Conservation (phyloP, 2,797 vertebrate species). For the Glyptemys insculpta region DNA sequence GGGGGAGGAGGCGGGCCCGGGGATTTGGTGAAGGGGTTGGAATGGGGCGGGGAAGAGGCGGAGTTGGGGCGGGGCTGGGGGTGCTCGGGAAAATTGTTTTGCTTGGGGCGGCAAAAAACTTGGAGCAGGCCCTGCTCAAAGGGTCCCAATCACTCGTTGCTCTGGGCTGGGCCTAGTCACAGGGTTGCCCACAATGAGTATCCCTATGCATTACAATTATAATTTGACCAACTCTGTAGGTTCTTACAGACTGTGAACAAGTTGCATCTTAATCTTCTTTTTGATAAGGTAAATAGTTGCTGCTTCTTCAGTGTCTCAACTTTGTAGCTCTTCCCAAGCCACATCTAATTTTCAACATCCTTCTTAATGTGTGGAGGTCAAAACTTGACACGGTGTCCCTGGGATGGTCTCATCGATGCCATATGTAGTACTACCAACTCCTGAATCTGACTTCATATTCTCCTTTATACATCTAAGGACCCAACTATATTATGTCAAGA, state of each 20-base stretch:
- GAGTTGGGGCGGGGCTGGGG: too few relatives aligned
- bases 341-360: not conserved
- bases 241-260: not conserved
- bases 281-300: not conserved
- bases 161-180: not conserved
- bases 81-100: too few relatives aligned
- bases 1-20: too few relatives aligned
- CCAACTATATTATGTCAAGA: not conserved
- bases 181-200: not conserved
- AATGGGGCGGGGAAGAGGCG: too few relatives aligned
- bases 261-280: not conserved
- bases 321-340: not conserved
- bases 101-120: too few relatives aligned
- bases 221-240: not conserved
- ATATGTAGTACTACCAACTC: not conserved
- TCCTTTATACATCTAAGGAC: not conserved
- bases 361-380: not conserved
- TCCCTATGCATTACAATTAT: rapidly evolving
- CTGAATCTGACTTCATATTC: not conserved
- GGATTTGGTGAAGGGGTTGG: too few relatives aligned
- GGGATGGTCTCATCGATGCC: not conserved
- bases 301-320: not conserved
- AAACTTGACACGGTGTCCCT: not conserved
- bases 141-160: not conserved
- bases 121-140: not conserved